phyloP scores from a whole-genome alignment of 2,797 vertebrate genomes.

The Mormyrus hasselquistii region DNA sequence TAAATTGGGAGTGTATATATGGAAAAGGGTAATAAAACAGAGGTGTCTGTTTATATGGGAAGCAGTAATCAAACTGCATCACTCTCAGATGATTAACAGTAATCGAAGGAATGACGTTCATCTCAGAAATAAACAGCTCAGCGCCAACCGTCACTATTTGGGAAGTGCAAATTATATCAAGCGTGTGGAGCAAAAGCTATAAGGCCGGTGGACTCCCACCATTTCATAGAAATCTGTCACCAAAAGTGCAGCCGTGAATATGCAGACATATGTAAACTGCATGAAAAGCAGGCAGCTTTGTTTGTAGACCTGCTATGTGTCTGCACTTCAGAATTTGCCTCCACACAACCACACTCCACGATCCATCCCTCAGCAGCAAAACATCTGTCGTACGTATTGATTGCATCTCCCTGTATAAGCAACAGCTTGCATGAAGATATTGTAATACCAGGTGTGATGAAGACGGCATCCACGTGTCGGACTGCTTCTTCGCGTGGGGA shows the following conservation, averaged over 20 bases:
- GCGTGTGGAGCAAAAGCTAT: background rate
- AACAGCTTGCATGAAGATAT: background rate
- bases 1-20: background rate
- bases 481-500: background rate
- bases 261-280: background rate
- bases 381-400: background rate
- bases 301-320: background rate
- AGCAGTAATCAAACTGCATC: background rate
- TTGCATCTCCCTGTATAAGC: background rate
- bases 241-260: background rate
- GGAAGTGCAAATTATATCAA: background rate
- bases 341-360: background rate
- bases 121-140: background rate
- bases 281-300: constrained; percentile 2
- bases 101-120: background rate
- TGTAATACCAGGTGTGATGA: background rate
- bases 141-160: background rate
- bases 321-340: background rate
- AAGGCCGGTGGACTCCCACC: background rate
- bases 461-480: background rate
- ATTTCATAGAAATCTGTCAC: background rate
- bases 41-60: background rate
- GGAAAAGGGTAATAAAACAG: background rate
- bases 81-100: background rate
- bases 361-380: background rate